phyloP scores from a whole-genome alignment of 2,113 vertebrate species.

The Cygnus atratus region DNA sequence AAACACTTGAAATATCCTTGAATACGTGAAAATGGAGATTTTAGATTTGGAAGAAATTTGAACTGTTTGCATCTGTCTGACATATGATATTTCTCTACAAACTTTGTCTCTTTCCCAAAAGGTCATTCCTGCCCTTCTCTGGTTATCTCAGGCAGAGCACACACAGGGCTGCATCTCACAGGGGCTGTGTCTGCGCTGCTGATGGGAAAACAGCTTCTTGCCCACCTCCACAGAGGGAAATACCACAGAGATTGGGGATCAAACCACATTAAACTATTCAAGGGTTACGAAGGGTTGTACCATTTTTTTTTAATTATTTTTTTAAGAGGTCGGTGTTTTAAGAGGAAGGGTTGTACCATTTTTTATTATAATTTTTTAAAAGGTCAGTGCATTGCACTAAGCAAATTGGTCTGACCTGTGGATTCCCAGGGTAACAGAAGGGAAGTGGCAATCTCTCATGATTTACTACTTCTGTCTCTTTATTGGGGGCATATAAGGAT shows the following conservation, averaged over 20 bases:
- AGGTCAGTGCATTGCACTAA: not conserved
- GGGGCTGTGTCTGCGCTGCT: rapidly evolving
- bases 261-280: not conserved
- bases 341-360: not conserved
- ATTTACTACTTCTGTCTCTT: not conserved
- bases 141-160: not conserved
- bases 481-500: not conserved
- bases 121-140: not conserved
- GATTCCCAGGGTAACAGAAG: not conserved
- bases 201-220: not conserved
- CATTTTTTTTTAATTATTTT: too few relatives aligned
- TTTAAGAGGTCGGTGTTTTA: not conserved
- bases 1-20: not conserved
- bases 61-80: not conserved
- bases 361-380: not conserved
- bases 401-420: not conserved
- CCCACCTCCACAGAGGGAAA: not conserved
- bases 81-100: not conserved
- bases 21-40: not conserved
- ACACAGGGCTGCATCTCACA: not conserved
- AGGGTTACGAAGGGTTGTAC: not conserved
- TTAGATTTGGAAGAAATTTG: not conserved
- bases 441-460: not conserved
- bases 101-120: not conserved
- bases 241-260: not conserved